Evolutionary conservation across 2,113 vertebrate species (phyloP).

Genomic region (Ceyx margarethae): DNA sequence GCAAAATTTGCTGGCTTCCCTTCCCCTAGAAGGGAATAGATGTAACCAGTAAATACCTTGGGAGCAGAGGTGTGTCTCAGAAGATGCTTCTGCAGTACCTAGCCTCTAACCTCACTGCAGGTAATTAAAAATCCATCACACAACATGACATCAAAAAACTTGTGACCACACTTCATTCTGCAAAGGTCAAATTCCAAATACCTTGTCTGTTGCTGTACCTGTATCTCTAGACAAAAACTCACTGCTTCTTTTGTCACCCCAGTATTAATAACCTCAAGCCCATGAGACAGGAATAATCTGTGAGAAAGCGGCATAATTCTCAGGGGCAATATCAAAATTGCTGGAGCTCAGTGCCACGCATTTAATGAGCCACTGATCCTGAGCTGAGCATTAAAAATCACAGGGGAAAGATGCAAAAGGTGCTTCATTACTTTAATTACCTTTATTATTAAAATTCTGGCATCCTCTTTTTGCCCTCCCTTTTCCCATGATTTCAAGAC

Average conservation of each 20-base stretch:
- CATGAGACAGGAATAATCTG: neutral
- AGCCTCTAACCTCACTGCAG: neutral
- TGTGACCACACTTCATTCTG: neutral
- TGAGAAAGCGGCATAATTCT: slow-evolving; percentile 25
- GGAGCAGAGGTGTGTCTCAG: neutral
- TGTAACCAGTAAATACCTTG: neutral
- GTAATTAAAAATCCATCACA: slow-evolving; percentile 37
- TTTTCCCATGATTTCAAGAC: slow-evolving; percentile 59
- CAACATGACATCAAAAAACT: neutral
- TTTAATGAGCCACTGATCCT: slow-evolving; percentile 48
- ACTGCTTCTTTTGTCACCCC: neutral
- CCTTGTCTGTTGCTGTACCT: neutral
- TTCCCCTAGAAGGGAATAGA: neutral
- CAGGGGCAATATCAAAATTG: slow-evolving; percentile 2
- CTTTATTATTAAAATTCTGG: slow-evolving; percentile 62
- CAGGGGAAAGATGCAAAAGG: slow-evolving; percentile 53
- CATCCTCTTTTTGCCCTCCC: slow-evolving; percentile 44
- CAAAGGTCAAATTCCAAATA: neutral
- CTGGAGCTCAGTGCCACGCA: slow-evolving; percentile 23
- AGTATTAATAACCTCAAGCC: neutral
- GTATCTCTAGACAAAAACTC: neutral
- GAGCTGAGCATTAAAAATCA: slow-evolving; percentile 29
- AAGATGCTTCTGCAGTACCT: neutral
- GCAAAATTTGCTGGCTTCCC: neutral
- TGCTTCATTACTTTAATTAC: slow-evolving; percentile 66